Conservation (phyloP, 2,113 vertebrate species). For the Balaeniceps rex region DNA sequence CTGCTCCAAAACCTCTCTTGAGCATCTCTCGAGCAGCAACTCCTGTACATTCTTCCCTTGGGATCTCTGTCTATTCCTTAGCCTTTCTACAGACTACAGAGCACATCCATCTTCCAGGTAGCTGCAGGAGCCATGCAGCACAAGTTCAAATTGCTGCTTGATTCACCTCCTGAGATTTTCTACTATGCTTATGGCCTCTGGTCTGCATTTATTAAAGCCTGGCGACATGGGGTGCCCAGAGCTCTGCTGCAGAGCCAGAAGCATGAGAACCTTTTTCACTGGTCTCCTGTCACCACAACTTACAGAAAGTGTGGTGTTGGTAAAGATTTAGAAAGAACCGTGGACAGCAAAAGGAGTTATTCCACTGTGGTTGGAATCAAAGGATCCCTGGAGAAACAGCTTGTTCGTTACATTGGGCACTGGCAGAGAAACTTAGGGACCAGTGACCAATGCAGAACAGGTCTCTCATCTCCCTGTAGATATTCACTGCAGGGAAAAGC, state of each 20-base stretch:
- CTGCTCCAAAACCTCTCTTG: background rate
- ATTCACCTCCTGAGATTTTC: background rate
- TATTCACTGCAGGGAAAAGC: background rate
- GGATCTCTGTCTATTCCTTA: background rate
- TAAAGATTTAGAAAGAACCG: background rate
- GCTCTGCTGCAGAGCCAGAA: background rate
- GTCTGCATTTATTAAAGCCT: background rate
- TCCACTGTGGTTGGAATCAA: background rate
- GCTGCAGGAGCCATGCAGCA: background rate
- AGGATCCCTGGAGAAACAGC: background rate
- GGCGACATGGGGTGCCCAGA: background rate
- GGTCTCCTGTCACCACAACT: background rate
- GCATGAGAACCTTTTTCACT: background rate
- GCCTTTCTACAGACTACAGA: background rate
- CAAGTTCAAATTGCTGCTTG: background rate
- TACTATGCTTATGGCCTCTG: background rate
- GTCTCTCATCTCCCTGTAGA: background rate
- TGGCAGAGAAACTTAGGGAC: background rate
- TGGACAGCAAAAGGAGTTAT: background rate
- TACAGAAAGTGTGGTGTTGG: background rate
- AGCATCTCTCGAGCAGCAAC: background rate
- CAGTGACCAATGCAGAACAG: background rate
- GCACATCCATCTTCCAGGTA: background rate
- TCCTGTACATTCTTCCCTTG: background rate
- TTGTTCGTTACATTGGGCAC: background rate